phyloP scores from a whole-genome alignment of 1,140 invertebrate species.

The Bombus cullumanus region DNA sequence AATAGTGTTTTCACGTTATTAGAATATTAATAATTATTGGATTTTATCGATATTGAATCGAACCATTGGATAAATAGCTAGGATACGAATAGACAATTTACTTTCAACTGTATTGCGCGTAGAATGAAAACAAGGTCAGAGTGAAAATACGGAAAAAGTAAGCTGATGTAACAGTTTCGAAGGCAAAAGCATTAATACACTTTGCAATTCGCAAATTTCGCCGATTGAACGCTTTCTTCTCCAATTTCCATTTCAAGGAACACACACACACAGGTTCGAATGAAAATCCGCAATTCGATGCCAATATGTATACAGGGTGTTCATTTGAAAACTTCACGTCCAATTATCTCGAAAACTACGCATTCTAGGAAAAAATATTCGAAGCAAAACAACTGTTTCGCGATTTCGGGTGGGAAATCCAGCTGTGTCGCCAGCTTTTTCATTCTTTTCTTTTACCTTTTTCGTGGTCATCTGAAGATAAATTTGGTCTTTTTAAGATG shows the following conservation, averaged over 20 bases:
- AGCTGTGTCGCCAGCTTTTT: too few relatives aligned
- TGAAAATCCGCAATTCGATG: neutral
- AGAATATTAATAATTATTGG: too few relatives aligned
- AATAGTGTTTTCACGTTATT: too few relatives aligned
- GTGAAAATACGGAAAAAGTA: neutral
- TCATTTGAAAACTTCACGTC: too few relatives aligned
- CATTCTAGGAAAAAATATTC: too few relatives aligned
- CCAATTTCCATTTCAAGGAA: neutral
- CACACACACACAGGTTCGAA: neutral
- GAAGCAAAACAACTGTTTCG: too few relatives aligned
- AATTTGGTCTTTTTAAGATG: too few relatives aligned
- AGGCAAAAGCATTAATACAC: neutral
- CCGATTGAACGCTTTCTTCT: neutral
- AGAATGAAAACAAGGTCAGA: neutral
- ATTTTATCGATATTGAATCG: neutral
- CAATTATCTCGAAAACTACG: too few relatives aligned
- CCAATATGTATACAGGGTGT: neutral
- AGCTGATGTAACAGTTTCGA: neutral
- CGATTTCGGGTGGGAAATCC: too few relatives aligned
- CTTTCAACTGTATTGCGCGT: neutral
- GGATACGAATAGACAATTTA: neutral
- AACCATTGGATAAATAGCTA: neutral
- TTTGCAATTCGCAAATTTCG: neutral
- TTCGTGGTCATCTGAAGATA: too few relatives aligned
- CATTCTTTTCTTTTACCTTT: too few relatives aligned